Evolutionary conservation across 2,113 vertebrate species (phyloP).

Genomic region (Phylloscopus trochilus): DNA sequence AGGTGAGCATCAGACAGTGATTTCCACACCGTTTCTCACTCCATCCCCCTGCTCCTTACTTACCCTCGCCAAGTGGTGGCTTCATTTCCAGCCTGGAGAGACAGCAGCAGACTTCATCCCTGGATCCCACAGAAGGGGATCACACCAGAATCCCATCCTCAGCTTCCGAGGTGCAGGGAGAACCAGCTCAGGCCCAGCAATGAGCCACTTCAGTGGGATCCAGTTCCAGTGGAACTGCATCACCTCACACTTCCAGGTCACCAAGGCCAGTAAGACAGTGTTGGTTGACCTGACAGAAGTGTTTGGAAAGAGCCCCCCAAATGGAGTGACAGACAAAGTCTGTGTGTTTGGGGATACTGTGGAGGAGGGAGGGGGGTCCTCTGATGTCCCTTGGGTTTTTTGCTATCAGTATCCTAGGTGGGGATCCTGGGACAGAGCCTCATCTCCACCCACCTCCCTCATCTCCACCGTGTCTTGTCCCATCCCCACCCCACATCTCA

Average conservation of each 20-base stretch:
- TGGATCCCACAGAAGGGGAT: conserved; percentile 9
- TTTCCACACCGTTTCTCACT: background rate
- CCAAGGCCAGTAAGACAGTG: conserved; percentile 9
- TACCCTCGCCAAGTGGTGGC: background rate
- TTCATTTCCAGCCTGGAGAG: background rate
- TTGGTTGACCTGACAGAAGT: background rate
- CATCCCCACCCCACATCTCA: background rate
- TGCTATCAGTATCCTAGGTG: background rate
- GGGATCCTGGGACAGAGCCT: background rate
- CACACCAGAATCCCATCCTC: background rate
- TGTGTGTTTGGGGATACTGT: background rate
- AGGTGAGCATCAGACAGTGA: background rate
- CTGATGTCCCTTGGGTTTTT: background rate
- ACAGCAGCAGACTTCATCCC: background rate
- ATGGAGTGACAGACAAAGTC: background rate
- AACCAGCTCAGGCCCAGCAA: conserved; percentile 36
- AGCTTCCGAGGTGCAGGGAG: background rate
- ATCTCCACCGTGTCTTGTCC: background rate
- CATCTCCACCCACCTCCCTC: background rate
- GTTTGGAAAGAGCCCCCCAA: background rate
- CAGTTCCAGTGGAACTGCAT: background rate
- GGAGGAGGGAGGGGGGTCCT: background rate
- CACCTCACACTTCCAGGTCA: background rate
- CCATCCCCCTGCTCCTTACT: background rate
- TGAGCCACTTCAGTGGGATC: conserved; percentile 44